Conservation (phyloP, 1,140 invertebrate species). For the Caenorhabditis inopinata region DNA sequence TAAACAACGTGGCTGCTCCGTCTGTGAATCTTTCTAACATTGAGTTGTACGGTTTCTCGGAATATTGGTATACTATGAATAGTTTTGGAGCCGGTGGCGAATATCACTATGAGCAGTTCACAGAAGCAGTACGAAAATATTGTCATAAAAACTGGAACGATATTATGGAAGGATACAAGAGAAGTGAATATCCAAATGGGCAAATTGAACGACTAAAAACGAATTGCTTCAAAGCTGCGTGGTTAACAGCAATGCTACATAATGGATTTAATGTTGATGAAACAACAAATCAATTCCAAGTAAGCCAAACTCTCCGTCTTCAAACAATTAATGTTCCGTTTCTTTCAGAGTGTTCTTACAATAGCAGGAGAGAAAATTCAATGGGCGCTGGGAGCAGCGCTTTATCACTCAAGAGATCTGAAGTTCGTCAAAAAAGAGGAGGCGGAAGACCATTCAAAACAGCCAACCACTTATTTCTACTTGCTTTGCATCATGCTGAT, state of each 20-base stretch:
- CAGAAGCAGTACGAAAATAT: conserved; percentile 2
- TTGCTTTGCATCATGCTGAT: neutral
- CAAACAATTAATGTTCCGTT: no score
- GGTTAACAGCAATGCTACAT: neutral
- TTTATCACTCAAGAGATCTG: neutral
- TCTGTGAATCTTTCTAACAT: conserved; percentile 53
- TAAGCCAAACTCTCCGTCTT: no score
- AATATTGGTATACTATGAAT: conserved; percentile 70
- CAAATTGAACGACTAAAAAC: neutral
- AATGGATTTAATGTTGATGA: neutral
- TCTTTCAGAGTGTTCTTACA: conserved; percentile 17
- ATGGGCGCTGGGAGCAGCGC: conserved; percentile 16
- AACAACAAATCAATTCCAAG: neutral
- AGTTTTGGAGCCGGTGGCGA: neutral
- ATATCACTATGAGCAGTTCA: conserved; percentile 2
- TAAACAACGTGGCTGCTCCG: conserved; percentile 32
- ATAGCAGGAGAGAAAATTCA: conserved; percentile 10
- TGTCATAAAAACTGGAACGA: conserved; percentile 6
- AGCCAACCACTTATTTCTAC: neutral
- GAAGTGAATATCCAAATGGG: neutral
- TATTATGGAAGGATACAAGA: conserved; percentile 6
- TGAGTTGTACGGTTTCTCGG: conserved; percentile 71
- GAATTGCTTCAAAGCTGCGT: conserved; percentile 5
- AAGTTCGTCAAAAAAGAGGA: neutral
- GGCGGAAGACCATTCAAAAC: neutral